These are phyloP conservation scores for Lepidocolaptes lacrymiger DNA, from an alignment of 2,797 vertebrate genomes.

Conservation along the genomic window DNA sequence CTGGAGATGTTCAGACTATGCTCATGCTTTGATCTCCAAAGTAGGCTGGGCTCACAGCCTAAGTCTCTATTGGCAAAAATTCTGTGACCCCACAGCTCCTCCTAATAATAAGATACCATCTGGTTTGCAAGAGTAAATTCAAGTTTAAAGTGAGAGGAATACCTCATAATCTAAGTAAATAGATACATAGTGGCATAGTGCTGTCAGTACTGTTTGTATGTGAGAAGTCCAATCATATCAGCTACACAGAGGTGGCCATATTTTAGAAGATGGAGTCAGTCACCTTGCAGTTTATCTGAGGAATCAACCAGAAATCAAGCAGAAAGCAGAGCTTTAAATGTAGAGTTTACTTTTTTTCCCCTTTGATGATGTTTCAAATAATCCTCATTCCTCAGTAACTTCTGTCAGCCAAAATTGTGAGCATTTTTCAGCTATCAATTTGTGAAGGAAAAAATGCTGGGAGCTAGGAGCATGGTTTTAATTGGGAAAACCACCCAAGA, in stretches of 20 bases:
- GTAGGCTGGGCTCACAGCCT: slow-evolving; percentile 10
- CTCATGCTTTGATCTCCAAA: slow-evolving; percentile 36
- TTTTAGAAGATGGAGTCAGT: background rate
- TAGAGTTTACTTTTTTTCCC: background rate
- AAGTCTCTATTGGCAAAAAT: slow-evolving; percentile 25
- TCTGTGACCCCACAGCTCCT: slow-evolving; percentile 9
- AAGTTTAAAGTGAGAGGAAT: background rate
- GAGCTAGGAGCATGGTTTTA: slow-evolving; percentile 25
- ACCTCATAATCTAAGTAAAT: background rate
- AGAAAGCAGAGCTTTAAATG: background rate
- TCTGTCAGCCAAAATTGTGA: background rate
- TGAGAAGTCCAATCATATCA: background rate
- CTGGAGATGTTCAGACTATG: slow-evolving; percentile 7
- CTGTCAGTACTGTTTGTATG: background rate
- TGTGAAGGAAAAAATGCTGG: slow-evolving; percentile 31
- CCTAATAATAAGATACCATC: slow-evolving; percentile 16
- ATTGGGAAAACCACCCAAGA: slow-evolving; percentile 60
- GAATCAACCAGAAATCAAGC: background rate
- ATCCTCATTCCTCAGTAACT: slow-evolving; percentile 37
- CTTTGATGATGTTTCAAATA: slow-evolving; percentile 23
- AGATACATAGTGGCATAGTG: background rate
- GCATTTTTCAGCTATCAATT: slow-evolving; percentile 48
- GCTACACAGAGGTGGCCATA: background rate
- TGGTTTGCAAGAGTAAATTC: slow-evolving; percentile 3
- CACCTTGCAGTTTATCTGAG: background rate